Base-by-base conservation (phyloP, 2,113 vertebrate species). In the Paradoxurus hermaphroditus region DNA sequence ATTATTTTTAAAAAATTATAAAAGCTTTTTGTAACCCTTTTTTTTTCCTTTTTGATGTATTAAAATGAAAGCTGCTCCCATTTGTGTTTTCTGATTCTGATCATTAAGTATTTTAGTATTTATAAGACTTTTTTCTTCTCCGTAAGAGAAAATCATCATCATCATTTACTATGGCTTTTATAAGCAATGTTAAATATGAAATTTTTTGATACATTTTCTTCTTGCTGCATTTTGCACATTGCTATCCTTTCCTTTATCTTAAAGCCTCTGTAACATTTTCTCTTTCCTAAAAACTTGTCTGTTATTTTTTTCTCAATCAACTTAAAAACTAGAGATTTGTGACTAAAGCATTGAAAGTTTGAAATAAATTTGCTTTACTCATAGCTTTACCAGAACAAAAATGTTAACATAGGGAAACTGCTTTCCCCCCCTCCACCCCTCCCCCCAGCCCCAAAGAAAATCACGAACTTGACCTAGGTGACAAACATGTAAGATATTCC, bases 1-100 rank as follows among this genome's bases (percentile, higher is more conserved):
- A 29, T 84, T 87, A 46, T 82, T 86, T 86, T 91, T 29, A 21
- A 18, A 67, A 83, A 95, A 34, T 63, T 5, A 46, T 51, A 56
- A 79, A 63, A 91, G 16, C 21, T 67, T 59, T 11, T 41, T 44
- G 7, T 51, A 36, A 59, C 31, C 14, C 5, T 56, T 73, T 29
- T 34, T 72, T 49, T 85, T 92, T 97, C 63, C 39, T 83, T 94
- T 91, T 68, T 73, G 27, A 25, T 46, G 62, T 62, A 46, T 62
- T 87, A 85, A 83, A 78, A 85, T 79, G 18, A 89, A 90, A 56
- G 44, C 67, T 79, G 25, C 4, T 79, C 18, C 8, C 14, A 49
- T 72, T 87, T 87, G 68, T 16, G 78, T 84, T 87, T 95, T 91
- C 53, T 86, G 83, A 83, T 65, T 56, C 67, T 95, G 79, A 72